Evolutionary conservation across 2,888 invertebrate genomes (phyloP).

Genomic region (Ephialtes manifestator): DNA sequence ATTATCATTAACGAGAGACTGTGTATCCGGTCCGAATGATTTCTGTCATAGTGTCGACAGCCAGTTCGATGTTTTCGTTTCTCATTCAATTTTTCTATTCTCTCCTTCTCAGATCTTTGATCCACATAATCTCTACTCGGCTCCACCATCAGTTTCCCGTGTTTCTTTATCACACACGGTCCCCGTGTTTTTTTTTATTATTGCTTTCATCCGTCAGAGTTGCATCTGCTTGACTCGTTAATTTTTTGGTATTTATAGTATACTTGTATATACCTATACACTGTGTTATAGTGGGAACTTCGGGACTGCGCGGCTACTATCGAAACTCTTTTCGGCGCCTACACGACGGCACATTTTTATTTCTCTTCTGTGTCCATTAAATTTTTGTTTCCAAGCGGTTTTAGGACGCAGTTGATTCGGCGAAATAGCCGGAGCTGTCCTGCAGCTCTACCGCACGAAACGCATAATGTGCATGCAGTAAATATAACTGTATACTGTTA

Average conservation of each 20-base stretch:
- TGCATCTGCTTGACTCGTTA: slow-evolving; percentile 47
- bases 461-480: neutral
- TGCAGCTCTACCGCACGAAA: neutral
- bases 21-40: slow-evolving; percentile 10
- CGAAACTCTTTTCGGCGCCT: neutral
- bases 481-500: neutral
- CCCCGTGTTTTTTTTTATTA: slow-evolving; percentile 53
- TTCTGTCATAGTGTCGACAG: neutral
- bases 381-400: slow-evolving; percentile 4
- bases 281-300: neutral
- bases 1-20: slow-evolving; percentile 18
- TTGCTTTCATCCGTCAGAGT: slow-evolving; percentile 24
- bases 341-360: neutral
- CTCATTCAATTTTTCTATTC: slow-evolving; percentile 3
- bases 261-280: slow-evolving; percentile 4
- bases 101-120: slow-evolving; percentile 29
- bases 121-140: slow-evolving; percentile 40
- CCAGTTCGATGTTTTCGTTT: slow-evolving; percentile 22
- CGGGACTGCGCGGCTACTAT: neutral
- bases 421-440: neutral
- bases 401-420: neutral
- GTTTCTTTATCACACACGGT: slow-evolving; percentile 8
- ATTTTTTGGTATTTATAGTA: slow-evolving; percentile 39
- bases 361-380: neutral
- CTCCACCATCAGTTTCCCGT: neutral